A percentile compares a stretch with the other conserved stretches of the same genome.
These are phyloP conservation scores for Tachuris rubrigastra DNA, from an alignment of 2,113 vertebrate species.

Conservation along the genomic window DNA sequence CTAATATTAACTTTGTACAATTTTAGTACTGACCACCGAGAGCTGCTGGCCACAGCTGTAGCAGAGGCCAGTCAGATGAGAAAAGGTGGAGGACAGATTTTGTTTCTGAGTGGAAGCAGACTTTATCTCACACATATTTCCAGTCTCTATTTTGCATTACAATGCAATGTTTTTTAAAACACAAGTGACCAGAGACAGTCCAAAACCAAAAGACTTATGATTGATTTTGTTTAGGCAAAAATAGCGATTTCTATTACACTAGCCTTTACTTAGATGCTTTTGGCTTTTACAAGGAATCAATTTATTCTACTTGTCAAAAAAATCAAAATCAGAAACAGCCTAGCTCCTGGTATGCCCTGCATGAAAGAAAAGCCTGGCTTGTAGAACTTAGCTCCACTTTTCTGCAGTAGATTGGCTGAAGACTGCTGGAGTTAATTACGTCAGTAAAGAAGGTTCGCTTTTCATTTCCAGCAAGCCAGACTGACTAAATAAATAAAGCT, in stretches of 20 bases:
- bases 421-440: neutral
- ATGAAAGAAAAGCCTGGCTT: neutral
- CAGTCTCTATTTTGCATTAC: conserved; percentile 56
- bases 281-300: conserved; percentile 54
- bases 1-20: neutral
- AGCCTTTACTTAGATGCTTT: conserved; percentile 69
- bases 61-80: neutral
- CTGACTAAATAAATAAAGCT: neutral
- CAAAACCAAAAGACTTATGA: conserved; percentile 69
- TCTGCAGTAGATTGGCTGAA: neutral
- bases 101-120: conserved; percentile 48
- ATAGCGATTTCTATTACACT: conserved; percentile 60
- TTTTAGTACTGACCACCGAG: neutral
- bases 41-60: neutral
- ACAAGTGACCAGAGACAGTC: conserved; percentile 63
- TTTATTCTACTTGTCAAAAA: conserved; percentile 65
- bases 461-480: neutral
- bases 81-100: neutral
- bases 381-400: conserved; percentile 40
- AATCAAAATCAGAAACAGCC: neutral
- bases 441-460: neutral
- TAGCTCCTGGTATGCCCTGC: neutral
- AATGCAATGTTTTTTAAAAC: conserved; percentile 28
- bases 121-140: conserved; percentile 56
- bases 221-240: conserved; percentile 75